These are phyloP conservation scores for Lepidurus apus DNA, from an alignment of 1,140 invertebrate genomes.

Conservation along the genomic window DNA sequence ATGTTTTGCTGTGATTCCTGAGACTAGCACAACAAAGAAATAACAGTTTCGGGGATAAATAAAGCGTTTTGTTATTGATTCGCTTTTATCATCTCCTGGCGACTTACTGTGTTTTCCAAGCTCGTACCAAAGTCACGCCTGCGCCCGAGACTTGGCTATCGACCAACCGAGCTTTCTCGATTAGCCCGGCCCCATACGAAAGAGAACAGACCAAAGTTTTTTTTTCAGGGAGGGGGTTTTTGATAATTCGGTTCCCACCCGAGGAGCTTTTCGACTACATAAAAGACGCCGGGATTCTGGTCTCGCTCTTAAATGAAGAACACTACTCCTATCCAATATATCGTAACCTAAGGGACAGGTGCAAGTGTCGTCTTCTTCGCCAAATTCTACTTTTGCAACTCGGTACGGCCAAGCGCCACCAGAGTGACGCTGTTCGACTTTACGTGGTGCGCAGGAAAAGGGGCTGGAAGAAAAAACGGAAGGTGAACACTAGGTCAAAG, in stretches of 20 bases:
- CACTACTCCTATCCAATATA: neutral
- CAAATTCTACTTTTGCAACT: neutral
- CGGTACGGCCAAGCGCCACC: neutral
- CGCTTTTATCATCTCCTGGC: neutral
- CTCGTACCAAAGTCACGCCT: neutral
- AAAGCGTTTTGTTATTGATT: neutral
- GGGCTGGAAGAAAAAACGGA: neutral
- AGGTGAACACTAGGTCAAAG: slow-evolving; percentile 14
- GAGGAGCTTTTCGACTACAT: neutral
- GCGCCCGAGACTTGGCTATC: neutral
- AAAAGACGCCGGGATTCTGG: neutral
- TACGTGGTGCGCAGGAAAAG: neutral
- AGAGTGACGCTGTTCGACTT: neutral
- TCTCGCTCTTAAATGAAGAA: neutral
- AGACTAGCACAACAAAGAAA: neutral
- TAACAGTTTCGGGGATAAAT: neutral
- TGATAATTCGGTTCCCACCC: neutral
- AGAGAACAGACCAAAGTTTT: neutral
- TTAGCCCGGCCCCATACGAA: neutral
- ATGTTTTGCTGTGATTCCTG: neutral
- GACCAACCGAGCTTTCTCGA: neutral
- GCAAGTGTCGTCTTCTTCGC: neutral
- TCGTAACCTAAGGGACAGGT: neutral
- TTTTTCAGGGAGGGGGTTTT: neutral
- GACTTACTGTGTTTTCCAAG: neutral